phyloP scores from a whole-genome alignment of 2,888 invertebrate genomes.

The Subacronicta megacephala region DNA sequence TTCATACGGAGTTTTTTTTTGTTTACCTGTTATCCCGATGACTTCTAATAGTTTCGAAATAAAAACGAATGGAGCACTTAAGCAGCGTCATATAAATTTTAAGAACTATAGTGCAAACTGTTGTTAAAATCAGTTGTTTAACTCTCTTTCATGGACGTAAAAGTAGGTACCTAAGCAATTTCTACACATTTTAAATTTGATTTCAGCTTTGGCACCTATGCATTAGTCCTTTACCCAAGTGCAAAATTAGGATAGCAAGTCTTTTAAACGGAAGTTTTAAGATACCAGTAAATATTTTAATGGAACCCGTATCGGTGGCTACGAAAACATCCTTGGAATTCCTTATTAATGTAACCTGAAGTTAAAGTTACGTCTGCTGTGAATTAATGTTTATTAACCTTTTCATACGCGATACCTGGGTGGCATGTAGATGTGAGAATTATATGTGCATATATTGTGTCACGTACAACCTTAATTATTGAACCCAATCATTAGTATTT shows the following conservation, averaged over 20 bases:
- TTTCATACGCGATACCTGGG: conserved; percentile 25
- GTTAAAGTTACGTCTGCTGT: conserved; percentile 10
- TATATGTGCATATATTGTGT: conserved; percentile 34
- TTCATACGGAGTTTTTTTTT: background rate
- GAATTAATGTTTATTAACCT: conserved; percentile 34
- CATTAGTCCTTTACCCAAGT: conserved; percentile 14
- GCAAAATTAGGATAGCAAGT: conserved; percentile 7
- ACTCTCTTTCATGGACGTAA: too few relatives aligned
- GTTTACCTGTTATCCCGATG: too few relatives aligned
- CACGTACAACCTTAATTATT: conserved; percentile 37
- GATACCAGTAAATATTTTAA: conserved; percentile 13
- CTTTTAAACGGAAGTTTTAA: conserved; percentile 7
- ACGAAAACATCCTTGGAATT: conserved; percentile 9
- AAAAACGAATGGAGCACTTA: too few relatives aligned
- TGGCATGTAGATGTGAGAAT: conserved; percentile 24
- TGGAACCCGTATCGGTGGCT: conserved; percentile 1
- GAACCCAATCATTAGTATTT: conserved; percentile 23
- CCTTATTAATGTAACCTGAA: conserved; percentile 16
- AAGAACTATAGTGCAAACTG: too few relatives aligned
- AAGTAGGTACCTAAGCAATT: too few relatives aligned
- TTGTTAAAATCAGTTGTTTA: too few relatives aligned
- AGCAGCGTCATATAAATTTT: too few relatives aligned
- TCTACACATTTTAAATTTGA: too few relatives aligned
- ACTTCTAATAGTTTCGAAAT: background rate
- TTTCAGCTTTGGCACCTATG: too few relatives aligned